Conservation (phyloP, 2,888 invertebrate genomes). For the Epinotia nisella region DNA sequence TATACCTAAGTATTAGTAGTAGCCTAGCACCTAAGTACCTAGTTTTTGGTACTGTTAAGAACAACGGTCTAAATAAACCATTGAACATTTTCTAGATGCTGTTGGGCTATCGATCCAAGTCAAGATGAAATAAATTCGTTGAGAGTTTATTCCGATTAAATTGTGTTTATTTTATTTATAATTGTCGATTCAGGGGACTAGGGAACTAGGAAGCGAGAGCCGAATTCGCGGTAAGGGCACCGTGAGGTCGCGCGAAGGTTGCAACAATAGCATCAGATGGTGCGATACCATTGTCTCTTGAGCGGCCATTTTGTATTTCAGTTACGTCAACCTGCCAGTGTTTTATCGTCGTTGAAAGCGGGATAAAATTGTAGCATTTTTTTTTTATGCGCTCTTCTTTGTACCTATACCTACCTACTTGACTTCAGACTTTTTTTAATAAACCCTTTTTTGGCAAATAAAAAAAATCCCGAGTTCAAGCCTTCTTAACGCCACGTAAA, state of each 20-base stretch:
- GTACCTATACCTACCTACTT: too few relatives aligned
- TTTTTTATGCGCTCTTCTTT: background rate
- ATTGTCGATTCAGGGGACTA: conserved; percentile 17
- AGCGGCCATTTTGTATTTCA: conserved; percentile 33
- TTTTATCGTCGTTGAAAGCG: background rate
- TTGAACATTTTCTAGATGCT: too few relatives aligned
- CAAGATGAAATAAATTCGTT: background rate
- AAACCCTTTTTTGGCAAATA: too few relatives aligned
- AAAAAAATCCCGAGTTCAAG: too few relatives aligned
- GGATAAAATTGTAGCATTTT: too few relatives aligned
- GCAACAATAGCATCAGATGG: conserved; percentile 35
- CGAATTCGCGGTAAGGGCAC: conserved; percentile 41
- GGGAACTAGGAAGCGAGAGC: conserved; percentile 43
- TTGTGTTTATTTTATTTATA: background rate
- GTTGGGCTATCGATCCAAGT: too few relatives aligned
- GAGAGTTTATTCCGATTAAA: background rate
- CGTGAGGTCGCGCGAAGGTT: conserved; percentile 44
- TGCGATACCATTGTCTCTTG: conserved; percentile 41
- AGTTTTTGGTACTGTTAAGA: too few relatives aligned
- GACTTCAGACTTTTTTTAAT: too few relatives aligned
- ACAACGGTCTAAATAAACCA: too few relatives aligned
- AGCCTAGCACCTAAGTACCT: too few relatives aligned
- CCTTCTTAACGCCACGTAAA: too few relatives aligned
- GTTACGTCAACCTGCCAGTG: background rate
- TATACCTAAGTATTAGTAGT: too few relatives aligned